Base-by-base conservation (phyloP, 2,888 invertebrate species). In the Apamea epomidion region DNA sequence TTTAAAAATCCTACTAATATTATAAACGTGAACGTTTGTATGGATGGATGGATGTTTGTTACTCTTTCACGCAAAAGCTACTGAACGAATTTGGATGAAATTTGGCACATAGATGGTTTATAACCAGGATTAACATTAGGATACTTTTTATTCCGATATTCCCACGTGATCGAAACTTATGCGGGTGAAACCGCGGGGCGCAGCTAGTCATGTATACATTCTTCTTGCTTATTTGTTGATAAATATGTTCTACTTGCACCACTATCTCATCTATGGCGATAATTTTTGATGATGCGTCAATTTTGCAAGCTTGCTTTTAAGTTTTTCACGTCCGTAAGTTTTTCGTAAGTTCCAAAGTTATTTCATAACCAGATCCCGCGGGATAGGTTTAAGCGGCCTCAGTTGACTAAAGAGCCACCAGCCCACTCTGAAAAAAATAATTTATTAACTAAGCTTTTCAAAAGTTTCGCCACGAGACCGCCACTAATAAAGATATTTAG, bases 401-500 rank as follows among this genome's bases (percentile, higher is more conserved):
- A n/a, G n/a, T n/a, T n/a, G n/a, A n/a, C n/a, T n/a, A n/a, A n/a
- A n/a, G n/a, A n/a, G n/a, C n/a, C 32, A 2, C 32, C 32, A 79
- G 1, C 18, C 6, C 4, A 14, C 2, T 12, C 2, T 16, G 0
- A 29, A 10, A 32, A 68, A 10, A n/a, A 6, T 2, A 25, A 45
- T 58, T 29, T 10, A 42, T 10, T 18, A 32, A 48, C 8, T 60
- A 45, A 25, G 1, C 48, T 51, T 32, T 73, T 48, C 32, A 25
- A 25, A 58, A 60, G 51, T 54, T 62, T 54, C 14, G 45, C 54
- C 45, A 62, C 45, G 37, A 77, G 37, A 60, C 18, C 64, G 37
- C 29, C 14, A 58, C 25, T 74, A 88, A 82, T 32, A 72, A 64
- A 82, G 65, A 74, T 88, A 85, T 88, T 85, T 87, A 72, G 68